Percentiles rank a stretch among this genome's conserved stretches.
These are phyloP conservation scores for Ganaspis brasiliensis DNA, from an alignment of 2,888 invertebrate species.

Conservation along the genomic window DNA sequence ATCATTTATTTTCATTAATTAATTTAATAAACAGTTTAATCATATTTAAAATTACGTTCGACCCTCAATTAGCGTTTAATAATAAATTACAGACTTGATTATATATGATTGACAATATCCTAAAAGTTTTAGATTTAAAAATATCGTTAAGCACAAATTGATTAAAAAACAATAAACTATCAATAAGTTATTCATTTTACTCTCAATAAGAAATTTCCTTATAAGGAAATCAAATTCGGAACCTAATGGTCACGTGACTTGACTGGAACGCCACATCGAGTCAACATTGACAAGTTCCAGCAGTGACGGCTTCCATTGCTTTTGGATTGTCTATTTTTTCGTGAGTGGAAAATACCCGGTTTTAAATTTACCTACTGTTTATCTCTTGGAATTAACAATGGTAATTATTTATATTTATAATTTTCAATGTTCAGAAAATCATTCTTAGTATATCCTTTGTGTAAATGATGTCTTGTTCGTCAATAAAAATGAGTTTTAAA, in stretches of 20 bases:
- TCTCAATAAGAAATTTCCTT: constrained; percentile 16
- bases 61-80: no score
- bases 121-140: no score
- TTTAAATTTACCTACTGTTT: not conserved
- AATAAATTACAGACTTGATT: no score
- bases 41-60: no score
- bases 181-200: no score
- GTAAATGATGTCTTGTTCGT: no score
- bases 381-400: constrained; percentile 10
- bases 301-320: constrained; percentile 9
- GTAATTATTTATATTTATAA: not conserved
- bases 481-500: not conserved
- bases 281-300: not conserved
- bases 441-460: no score
- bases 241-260: constrained; percentile 11
- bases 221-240: constrained; percentile 28
- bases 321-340: constrained; percentile 10
- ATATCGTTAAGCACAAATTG: no score
- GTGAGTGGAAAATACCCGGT: constrained; percentile 24
- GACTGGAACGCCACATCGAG: not conserved
- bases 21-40: no score
- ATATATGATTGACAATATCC: no score
- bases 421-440: not conserved
- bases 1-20: no score
- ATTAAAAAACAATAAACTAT: no score